Evolutionary conservation across 92 coral and sea anemone genomes (phyloP), one percentile per base, ranked within the genome.

Genomic region (Phymanthus crucifer): DNA sequence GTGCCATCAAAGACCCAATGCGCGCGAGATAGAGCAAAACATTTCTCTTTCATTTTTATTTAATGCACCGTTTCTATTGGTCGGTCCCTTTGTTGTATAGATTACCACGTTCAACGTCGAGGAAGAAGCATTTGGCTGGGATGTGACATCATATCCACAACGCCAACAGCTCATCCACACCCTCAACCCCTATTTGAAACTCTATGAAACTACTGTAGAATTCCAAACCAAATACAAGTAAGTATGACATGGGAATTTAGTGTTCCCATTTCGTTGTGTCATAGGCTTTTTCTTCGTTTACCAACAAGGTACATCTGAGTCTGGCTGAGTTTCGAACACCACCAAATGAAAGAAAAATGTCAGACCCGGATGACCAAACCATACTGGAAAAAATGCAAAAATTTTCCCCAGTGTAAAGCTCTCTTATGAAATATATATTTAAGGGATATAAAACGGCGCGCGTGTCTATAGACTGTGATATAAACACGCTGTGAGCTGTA

Each of bases 41-140:
- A n/a, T n/a, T n/a, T n/a, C n/a, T n/a, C n/a, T n/a, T n/a, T n/a
- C n/a, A n/a, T n/a, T n/a, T n/a, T n/a, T n/a, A n/a, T n/a, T n/a
- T n/a, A n/a, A n/a, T n/a, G n/a, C n/a, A n/a, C n/a, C n/a, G n/a
- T n/a, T n/a, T n/a, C n/a, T n/a, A n/a, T n/a, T n/a, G n/a, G n/a
- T n/a, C n/a, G n/a, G n/a, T n/a, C n/a, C n/a, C n/a, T 54, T 75
- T 77, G 16, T 72, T 66, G 14, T 71, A 43, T 76, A 96, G 99
- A 92, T 96, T 71, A 84, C 84, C 66, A 78, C 96, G 21, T 96
- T 96, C 87, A 96, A 96, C 66, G 93, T 91, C 71, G 99, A 96
- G 86, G 99, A 96, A 68, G 99, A 96, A 78, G 99, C 99, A 10
- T 96, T 96, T 34, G 93, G 94, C 69, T 96, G 99, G 99, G 99